These are phyloP conservation scores for Trachops cirrhosus DNA, from an alignment of 2,797 vertebrate species.

Conservation along the genomic window DNA sequence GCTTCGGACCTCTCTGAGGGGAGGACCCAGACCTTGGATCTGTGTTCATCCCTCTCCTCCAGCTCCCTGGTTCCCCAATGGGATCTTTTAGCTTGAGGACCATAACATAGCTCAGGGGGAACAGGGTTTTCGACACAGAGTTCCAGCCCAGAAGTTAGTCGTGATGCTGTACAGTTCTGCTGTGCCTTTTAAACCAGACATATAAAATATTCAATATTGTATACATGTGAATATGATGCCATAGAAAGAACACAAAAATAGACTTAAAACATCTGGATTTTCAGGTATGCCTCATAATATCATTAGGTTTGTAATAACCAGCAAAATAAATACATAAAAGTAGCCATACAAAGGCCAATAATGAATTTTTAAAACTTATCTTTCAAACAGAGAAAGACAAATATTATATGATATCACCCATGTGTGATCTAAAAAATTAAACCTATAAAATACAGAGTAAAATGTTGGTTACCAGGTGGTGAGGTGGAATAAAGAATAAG, in stretches of 20 bases:
- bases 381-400: background rate
- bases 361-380: background rate
- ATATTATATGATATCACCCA: background rate
- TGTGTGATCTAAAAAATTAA: background rate
- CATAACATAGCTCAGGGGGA: background rate
- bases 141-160: background rate
- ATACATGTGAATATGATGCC: background rate
- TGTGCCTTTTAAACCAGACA: background rate
- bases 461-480: background rate
- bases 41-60: background rate
- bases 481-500: background rate
- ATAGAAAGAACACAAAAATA: background rate
- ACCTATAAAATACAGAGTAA: background rate
- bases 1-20: background rate
- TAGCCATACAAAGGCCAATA: background rate
- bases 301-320: slow-evolving; percentile 3
- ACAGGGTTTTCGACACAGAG: accelerated
- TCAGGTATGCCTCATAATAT: background rate
- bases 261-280: background rate
- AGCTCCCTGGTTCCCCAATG: background rate
- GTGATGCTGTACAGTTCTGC: background rate
- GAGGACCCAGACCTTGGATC: background rate
- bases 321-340: background rate
- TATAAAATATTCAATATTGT: background rate
- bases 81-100: background rate